Base-by-base conservation (phyloP, 2,888 invertebrate genomes). In the Dioctria rufipes region DNA sequence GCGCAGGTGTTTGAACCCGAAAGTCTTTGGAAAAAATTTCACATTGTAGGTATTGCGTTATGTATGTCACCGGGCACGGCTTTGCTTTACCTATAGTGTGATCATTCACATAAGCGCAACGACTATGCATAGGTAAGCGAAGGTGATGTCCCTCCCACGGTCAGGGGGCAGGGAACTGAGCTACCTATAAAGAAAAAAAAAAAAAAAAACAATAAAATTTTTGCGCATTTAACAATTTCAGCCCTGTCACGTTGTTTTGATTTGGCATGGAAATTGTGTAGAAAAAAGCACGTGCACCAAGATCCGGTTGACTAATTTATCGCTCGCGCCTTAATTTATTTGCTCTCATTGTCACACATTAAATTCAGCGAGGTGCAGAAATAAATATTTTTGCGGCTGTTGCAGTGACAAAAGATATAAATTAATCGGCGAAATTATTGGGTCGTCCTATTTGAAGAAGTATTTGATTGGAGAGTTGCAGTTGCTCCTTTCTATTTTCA, bases 21-120 rank as follows among this genome's bases (percentile, higher is more conserved):
- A 60, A 67, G 66, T 79, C 79, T 67, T 67, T 79, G 79, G 69
- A 58, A 79, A 79, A 79, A 67, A 69, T 79, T 79, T 69, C 75
- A 61, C 75, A 60, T 75, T 43, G 60, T 60, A n/a, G n/a, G 61
- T 71, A 43, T 73, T 75, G 75, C 75, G 75, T 75, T 75, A 75
- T 75, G 75, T 75, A 43, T 75, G 75, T 75, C 75, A 75, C 43
- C 6, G 60, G 40, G 61, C 75, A 54, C 71, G 5, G 54, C 25
- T 39, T 11, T 43, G 71, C 37, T 25, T 39, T 54, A 51, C 37
- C 25, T 25, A 25, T 25, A 25, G 25, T 58, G 46, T 8, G 46
- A 46, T 46, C 46, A 42, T 49, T 40, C 43, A 42, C 60, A 42
- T 40, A 46, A 6, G 9, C 9, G 37, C 49, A 13, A 46, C 5